Evolutionary conservation across 1,140 invertebrate species (phyloP), one percentile per base, ranked within the genome.

Genomic region (Paramacrobiotus metropolitanus): DNA sequence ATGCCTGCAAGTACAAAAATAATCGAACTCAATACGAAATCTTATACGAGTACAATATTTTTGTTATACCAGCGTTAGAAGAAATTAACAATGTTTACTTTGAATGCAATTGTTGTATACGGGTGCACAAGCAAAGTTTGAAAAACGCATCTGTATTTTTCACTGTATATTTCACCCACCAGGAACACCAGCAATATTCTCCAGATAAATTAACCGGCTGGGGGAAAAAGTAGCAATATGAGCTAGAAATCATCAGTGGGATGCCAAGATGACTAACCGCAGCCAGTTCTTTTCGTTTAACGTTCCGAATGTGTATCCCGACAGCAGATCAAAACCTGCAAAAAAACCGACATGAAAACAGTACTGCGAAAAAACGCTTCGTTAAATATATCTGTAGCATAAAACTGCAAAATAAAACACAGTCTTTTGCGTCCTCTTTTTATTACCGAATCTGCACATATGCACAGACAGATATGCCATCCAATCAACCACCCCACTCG

Each of bases 1-100:
- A 74, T 74, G 2, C 71, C 72, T 21, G 72, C 71, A 15, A 73
- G 71, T 2, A 70, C n/a, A n/a, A n/a, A n/a, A n/a, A n/a, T n/a
- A 71, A 4, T 71, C 72, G 29, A 73, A 71, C 2, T 71, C 72
- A 59, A 72, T 71, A 34, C 72, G 65, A 63, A 72, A 72, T 60
- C 68, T 68, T 21, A 72, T 70, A 4, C 70, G 66, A 44, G 70
- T 61, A 30, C 31, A 45, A 60, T 63, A 63, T 4, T 62, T 28
- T 34, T 63, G 44, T 2, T 30, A 45, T 20, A 64, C 62, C 2
- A 64, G 59, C 18, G 21, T 29, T 24, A 59, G 61, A 24, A 45
- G 45, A 34, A 64, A 64, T 30, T 63, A 63, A 2, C 62, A 62
- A n/a, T 63, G 62, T n/a, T 63, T 18, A 28, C 63, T 62, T 1